Conservation (phyloP, 2,888 invertebrate species). For the Heteromurus nitidus region DNA sequence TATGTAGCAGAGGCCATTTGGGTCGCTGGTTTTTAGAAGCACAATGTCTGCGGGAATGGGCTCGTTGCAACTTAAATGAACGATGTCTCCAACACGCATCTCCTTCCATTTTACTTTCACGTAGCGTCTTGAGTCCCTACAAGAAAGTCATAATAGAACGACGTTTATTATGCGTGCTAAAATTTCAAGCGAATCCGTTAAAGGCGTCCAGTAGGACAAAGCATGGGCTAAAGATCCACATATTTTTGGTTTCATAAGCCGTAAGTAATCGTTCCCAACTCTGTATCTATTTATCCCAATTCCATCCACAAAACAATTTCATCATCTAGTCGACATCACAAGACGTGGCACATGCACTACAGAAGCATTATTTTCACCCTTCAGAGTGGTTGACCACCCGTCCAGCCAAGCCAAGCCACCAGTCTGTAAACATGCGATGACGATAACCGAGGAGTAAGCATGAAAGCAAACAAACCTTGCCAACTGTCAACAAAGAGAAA, state of each 20-base stretch:
- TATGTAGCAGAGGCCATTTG: constrained; percentile 91
- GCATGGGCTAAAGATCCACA: no score
- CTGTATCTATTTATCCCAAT: not conserved
- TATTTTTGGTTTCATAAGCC: no score
- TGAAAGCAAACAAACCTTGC: not conserved
- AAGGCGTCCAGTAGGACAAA: no score
- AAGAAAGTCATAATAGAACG: constrained; percentile 72
- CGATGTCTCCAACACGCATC: constrained; percentile 92
- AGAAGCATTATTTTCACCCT: no score
- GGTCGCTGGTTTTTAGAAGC: constrained; percentile 90
- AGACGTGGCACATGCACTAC: not conserved
- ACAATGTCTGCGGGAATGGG: constrained; percentile 97
- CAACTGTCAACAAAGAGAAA: not conserved
- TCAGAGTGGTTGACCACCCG: not conserved
- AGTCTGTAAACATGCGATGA: not conserved
- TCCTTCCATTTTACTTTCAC: constrained; percentile 92
- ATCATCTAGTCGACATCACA: not conserved
- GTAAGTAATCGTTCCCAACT: no score
- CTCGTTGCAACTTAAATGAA: constrained; percentile 97
- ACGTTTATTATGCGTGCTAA: no score
- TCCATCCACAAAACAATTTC: not conserved
- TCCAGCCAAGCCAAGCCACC: not conserved
- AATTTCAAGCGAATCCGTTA: no score
- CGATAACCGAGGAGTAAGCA: not conserved
- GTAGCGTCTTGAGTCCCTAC: constrained; percentile 87